Conservation (phyloP, 1,140 invertebrate genomes). For the Tetramorium alpestre region DNA sequence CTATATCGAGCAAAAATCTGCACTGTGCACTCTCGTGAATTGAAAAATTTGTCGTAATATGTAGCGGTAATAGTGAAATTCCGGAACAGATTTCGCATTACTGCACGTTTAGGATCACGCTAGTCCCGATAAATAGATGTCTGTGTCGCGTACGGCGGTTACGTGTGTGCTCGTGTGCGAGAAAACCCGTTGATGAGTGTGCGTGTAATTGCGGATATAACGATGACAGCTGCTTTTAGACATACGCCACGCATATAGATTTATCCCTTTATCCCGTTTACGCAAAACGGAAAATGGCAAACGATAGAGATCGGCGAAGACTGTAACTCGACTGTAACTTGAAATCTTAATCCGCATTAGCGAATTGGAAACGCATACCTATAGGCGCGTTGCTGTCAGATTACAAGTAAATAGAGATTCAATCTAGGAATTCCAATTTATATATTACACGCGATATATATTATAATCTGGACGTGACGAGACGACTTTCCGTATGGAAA, state of each 20-base stretch:
- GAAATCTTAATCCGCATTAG: constrained; percentile 23
- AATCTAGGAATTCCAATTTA: background rate
- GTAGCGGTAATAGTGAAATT: constrained; percentile 63
- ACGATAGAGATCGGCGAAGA: constrained; percentile 5
- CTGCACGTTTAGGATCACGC: constrained; percentile 62
- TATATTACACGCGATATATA: constrained; percentile 9
- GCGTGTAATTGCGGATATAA: constrained; percentile 27
- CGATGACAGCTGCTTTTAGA: constrained; percentile 63
- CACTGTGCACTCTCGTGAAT: constrained; percentile 84
- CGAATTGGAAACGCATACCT: background rate
- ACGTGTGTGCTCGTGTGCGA: background rate
- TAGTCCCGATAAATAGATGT: constrained; percentile 47
- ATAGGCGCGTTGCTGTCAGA: background rate
- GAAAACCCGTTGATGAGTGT: constrained; percentile 3
- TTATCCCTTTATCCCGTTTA: constrained; percentile 2
- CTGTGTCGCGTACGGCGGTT: constrained; percentile 40
- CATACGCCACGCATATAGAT: background rate
- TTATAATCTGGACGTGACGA: background rate
- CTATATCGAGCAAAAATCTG: constrained; percentile 76
- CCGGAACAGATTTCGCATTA: constrained; percentile 66
- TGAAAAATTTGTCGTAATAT: constrained; percentile 78
- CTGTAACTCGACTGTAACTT: constrained; percentile 3
- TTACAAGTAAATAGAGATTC: constrained; percentile 8
- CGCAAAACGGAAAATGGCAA: background rate
- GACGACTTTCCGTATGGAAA: constrained; percentile 26